These are phyloP conservation scores for Macrobrachium nipponense DNA, from an alignment of 1,140 invertebrate genomes.

Conservation along the genomic window DNA sequence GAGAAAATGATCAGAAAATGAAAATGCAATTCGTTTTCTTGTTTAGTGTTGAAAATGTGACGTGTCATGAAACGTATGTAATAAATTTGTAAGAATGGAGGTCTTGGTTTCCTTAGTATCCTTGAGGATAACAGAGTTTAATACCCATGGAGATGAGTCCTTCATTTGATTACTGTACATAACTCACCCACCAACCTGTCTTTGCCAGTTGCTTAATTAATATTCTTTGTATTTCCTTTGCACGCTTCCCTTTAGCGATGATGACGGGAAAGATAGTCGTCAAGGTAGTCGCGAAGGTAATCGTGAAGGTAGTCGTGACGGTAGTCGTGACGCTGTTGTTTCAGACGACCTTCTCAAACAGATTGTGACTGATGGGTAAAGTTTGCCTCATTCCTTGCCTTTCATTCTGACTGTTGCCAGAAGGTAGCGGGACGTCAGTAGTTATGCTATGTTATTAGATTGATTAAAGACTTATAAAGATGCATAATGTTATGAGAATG, in stretches of 20 bases:
- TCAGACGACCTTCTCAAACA: slow-evolving; percentile 53
- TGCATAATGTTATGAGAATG: too few species aligned
- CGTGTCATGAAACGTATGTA: too few species aligned
- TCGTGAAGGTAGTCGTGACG: slow-evolving; percentile 7
- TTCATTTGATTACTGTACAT: too few species aligned
- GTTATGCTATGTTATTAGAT: not conserved
- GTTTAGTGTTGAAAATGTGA: too few species aligned
- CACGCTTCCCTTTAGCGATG: not conserved
- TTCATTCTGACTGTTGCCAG: not conserved
- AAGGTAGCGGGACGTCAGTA: not conserved
- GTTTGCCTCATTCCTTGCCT: not conserved
- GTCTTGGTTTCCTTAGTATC: too few species aligned
- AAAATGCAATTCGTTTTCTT: too few species aligned
- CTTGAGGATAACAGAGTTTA: too few species aligned
- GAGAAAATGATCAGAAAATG: too few species aligned
- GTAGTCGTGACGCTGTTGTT: not conserved
- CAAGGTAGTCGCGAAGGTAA: not conserved
- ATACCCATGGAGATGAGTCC: too few species aligned
- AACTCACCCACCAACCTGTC: not conserved
- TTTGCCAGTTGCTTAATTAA: not conserved
- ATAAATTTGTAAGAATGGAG: too few species aligned
- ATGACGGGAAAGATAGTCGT: not conserved
- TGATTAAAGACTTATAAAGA: too few species aligned
- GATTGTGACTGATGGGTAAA: slow-evolving; percentile 44
- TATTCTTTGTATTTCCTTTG: not conserved